Percentiles rank a stretch among this genome's conserved stretches.
These are phyloP conservation scores for Venturia canescens DNA, from an alignment of 1,140 invertebrate species.

Conservation along the genomic window DNA sequence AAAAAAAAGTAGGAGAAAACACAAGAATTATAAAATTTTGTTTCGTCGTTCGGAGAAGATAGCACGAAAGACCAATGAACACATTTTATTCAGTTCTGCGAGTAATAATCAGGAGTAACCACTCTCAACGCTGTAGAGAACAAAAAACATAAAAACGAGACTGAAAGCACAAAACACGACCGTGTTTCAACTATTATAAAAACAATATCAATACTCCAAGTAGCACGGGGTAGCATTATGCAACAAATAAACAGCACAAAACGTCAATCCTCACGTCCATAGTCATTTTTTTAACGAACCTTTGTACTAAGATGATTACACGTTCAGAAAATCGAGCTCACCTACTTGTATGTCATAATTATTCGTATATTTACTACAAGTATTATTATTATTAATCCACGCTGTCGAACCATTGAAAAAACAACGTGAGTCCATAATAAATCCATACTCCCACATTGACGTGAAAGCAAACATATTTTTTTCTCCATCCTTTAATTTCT, in stretches of 20 bases:
- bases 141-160: slow-evolving; percentile 6
- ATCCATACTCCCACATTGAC: slow-evolving; percentile 15
- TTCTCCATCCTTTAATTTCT: not conserved
- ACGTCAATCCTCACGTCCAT: not conserved
- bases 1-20: not conserved
- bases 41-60: not conserved
- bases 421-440: slow-evolving; percentile 21
- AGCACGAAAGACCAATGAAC: not conserved
- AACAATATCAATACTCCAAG: not conserved
- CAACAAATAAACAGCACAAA: not conserved
- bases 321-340: slow-evolving; percentile 13
- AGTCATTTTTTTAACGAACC: slow-evolving; percentile 29
- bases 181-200: not conserved
- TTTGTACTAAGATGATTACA: slow-evolving; percentile 8
- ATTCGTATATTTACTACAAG: slow-evolving; percentile 20
- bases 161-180: slow-evolving; percentile 24
- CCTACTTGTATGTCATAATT: slow-evolving; percentile 19
- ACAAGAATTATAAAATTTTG: not conserved
- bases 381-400: slow-evolving; percentile 44
- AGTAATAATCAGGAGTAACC: not conserved
- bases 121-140: not conserved
- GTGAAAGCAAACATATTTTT: not conserved
- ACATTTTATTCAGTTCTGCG: not conserved
- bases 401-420: slow-evolving; percentile 28
- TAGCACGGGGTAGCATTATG: not conserved